Base-by-base conservation (phyloP, 2,888 invertebrate genomes). In the Sphinx pinastri region DNA sequence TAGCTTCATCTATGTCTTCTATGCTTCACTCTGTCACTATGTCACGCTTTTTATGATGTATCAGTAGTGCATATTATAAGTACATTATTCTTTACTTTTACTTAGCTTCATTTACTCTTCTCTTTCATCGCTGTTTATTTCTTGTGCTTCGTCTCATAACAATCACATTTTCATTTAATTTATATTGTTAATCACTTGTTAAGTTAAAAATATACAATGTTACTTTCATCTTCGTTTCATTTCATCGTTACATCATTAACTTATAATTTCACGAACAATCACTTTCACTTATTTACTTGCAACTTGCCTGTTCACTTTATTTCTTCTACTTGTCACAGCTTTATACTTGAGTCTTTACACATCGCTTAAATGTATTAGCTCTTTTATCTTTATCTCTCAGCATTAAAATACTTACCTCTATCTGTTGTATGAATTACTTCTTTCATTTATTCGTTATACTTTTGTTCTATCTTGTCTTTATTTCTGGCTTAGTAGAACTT, bases 211-310 rank as follows among this genome's bases (percentile, higher is more conserved):
- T 81, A 81, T 75, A 80, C 73, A 70, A 70, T 80, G 73, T 76
- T 77, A 75, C 72, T 66, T 79, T 76, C 73, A 75, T 75, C 71
- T 77, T 83, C 76, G 81, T 84, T 85, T 85, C 84, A 82, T 85
- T 85, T 84, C 74, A 78, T 77, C 71, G 31, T 68, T 71, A 67
- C 57, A 68, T 69, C 67, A 55, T 67, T 67, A 38, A 67, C n/a
- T 68, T 19, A 59, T 49, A 2, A 70, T 54, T 54, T 70, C 31
- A 14, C 67, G 57, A 59, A 57, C 67, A 66, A 59, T 67, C 52
- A 70, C 68, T 71, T 69, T 68, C 68, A 69, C 68, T 45, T 47
- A 45, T 52, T 45, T 51, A 58, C 19, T 69, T 67, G 19, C 2
- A 47, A 54, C n/a, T 12, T 58, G 49, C 31, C 49, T 68, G 31